These are phyloP conservation scores for Trichacis sp. DNA, from an alignment of 2,888 invertebrate species.

Conservation along the genomic window DNA sequence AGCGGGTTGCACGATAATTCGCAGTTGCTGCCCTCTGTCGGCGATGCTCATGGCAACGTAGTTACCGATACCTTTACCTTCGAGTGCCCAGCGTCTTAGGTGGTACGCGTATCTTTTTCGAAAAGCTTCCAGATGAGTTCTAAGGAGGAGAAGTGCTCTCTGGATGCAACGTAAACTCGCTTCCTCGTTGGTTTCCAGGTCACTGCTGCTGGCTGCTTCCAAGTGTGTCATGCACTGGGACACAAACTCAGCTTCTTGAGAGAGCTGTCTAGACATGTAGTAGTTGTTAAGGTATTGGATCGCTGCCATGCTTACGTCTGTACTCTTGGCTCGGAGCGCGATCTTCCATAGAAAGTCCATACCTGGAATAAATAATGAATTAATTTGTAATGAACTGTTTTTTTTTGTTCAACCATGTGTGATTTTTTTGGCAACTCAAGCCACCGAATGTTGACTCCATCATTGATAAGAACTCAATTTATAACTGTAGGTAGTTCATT, in stretches of 20 bases:
- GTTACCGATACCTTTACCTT: constrained; percentile 81
- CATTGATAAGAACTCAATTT: too few species aligned
- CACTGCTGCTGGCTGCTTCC: constrained; percentile 84
- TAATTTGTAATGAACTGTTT: too few species aligned
- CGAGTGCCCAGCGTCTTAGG: constrained; percentile 88
- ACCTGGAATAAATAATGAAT: too few species aligned
- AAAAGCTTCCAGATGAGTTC: constrained; percentile 94
- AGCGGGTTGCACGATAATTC: constrained; percentile 88
- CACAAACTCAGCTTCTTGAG: constrained; percentile 93
- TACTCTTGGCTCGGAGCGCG: constrained; percentile 88
- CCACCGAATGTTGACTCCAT: too few species aligned
- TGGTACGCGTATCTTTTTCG: constrained; percentile 89
- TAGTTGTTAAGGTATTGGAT: constrained; percentile 94
- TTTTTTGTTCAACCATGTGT: too few species aligned
- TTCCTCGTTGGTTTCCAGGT: constrained; percentile 75
- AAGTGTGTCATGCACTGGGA: constrained; percentile 93
- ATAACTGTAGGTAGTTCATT: too few species aligned
- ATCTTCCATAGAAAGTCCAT: constrained; percentile 97
- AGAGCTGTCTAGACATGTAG: constrained; percentile 92
- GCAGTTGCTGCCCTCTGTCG: constrained; percentile 76
- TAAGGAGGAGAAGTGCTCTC: constrained; percentile 85
- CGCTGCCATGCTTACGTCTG: constrained; percentile 94
- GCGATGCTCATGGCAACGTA: constrained; percentile 78
- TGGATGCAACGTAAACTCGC: constrained; percentile 90
- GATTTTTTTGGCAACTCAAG: too few species aligned